Evolutionary conservation across 2,113 vertebrate genomes (phyloP).

Genomic region (Lonchura striata): DNA sequence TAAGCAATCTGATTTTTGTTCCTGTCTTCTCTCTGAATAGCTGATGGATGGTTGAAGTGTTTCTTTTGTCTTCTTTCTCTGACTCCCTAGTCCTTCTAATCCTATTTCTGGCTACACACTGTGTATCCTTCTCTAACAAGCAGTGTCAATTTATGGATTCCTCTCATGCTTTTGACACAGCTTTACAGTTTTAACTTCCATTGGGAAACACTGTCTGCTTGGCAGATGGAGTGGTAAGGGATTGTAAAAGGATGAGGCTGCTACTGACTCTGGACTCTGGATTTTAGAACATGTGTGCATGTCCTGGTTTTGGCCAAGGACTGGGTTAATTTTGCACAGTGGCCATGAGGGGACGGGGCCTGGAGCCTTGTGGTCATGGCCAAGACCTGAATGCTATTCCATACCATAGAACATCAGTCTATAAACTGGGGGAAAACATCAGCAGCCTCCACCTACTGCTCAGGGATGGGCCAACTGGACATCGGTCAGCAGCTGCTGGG

Average conservation of each 20-base stretch:
- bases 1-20: background rate
- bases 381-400: background rate
- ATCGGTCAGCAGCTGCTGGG: background rate
- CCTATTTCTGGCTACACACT: background rate
- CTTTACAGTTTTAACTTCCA: background rate
- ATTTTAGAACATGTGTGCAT: background rate
- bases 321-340: background rate
- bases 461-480: background rate
- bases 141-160: background rate
- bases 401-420: background rate
- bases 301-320: background rate
- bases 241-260: background rate
- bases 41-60: background rate
- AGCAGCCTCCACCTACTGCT: background rate
- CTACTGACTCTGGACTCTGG: background rate
- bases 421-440: background rate
- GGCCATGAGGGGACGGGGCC: rapidly evolving
- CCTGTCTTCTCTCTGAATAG: background rate
- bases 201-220: background rate
- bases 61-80: background rate
- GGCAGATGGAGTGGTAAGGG: background rate
- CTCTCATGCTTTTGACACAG: background rate
- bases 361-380: background rate
- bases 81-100: background rate
- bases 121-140: background rate